Base-by-base conservation (phyloP, 2,888 invertebrate genomes). In the Drosophila phalerata region DNA sequence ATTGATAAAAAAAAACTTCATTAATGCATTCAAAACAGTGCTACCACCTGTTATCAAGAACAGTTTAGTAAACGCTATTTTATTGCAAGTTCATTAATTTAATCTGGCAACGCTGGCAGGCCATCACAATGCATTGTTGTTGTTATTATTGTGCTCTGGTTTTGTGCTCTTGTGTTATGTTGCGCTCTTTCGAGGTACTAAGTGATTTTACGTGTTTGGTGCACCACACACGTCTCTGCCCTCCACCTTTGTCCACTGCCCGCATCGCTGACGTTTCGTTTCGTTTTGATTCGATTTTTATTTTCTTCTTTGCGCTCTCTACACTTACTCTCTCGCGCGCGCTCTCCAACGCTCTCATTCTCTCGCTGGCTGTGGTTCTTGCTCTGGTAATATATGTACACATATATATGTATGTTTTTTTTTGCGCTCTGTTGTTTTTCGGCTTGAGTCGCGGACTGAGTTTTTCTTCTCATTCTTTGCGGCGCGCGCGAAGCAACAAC, bases 141-240 rank as follows among this genome's bases (percentile, higher is more conserved):
- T 62, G 60, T 45, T 63, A 34, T 40, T 70, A 28, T 49, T 22
- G 22, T 77, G 79, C 77, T 79, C 76, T 79, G 61, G 58, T 62
- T 72, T 61, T 65, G 57, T 70, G 66, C 69, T 75, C 62, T 75
- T 51, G 49, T 64, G 48, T 57, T 40, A 11, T 55, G 49, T 49
- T 80, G 53, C 74, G 79, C 81, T 79, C 85, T 82, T 73, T 65
- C 63, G 69, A 67, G 72, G 67, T 75, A 75, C 85, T 89, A 89
- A 89, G 89, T 89, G 89, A 85, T 90, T 90, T 89, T 90, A 90
- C 90, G 90, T 89, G 89, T 89, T 84, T 79, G 89, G 85, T 87
- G 90, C 88, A 90, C 90, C 90, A 68, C 90, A 90, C 88, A 90
- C 90, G 72, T 66, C 60, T 66, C 51, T 22, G 22, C 67, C 47